phyloP scores from a whole-genome alignment of 2,797 vertebrate genomes.

The Eulemur mongoz region DNA sequence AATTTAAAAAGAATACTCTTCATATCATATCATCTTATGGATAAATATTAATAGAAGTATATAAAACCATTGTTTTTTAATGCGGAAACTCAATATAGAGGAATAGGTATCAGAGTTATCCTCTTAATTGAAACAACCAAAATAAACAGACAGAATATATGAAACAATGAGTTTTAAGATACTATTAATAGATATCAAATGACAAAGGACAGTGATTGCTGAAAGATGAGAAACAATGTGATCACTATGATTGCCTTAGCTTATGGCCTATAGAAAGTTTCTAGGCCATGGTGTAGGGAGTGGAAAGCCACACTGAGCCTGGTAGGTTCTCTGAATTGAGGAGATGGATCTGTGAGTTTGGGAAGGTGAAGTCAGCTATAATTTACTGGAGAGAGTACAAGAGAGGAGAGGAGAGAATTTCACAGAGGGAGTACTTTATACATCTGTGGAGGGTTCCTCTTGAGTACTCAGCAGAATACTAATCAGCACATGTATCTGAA shows the following conservation, averaged over 20 bases:
- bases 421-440: not conserved
- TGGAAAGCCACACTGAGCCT: not conserved
- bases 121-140: slow-evolving; percentile 25
- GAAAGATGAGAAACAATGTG: not conserved
- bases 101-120: not conserved
- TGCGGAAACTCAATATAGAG: not conserved
- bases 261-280: not conserved
- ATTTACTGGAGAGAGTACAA: not conserved
- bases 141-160: not conserved
- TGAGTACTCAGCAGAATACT: not conserved
- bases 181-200: not conserved
- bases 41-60: not conserved
- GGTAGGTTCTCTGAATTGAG: not conserved
- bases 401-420: not conserved
- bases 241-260: not conserved
- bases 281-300: not conserved
- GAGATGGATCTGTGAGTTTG: not conserved
- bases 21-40: not conserved
- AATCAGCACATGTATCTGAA: not conserved
- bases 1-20: not conserved
- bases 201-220: not conserved
- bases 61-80: not conserved
- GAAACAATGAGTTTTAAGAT: slow-evolving; percentile 5
- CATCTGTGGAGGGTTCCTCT: not conserved
- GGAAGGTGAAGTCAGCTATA: not conserved